phyloP scores from a whole-genome alignment of 2,113 vertebrate species.

The Coracopsis vasa region DNA sequence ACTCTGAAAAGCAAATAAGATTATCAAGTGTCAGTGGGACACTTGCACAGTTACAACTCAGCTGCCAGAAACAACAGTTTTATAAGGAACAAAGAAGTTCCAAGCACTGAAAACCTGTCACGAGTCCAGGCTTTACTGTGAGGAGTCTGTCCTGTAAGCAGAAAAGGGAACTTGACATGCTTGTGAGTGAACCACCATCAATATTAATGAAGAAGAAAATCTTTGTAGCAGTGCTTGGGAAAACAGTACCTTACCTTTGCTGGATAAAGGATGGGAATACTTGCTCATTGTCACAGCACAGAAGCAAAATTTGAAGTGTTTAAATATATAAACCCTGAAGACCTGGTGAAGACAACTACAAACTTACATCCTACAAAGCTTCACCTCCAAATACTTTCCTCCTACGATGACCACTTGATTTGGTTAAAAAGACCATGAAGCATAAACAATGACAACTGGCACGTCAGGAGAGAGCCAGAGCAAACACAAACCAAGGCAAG shows the following conservation, averaged over 20 bases:
- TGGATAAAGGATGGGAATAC: background rate
- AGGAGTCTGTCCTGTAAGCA: background rate
- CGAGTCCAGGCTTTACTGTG: background rate
- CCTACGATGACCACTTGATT: background rate
- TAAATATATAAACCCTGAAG: background rate
- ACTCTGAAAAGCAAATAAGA: background rate
- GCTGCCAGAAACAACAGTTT: background rate
- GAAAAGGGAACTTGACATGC: background rate
- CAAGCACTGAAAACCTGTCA: background rate
- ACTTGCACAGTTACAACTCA: background rate
- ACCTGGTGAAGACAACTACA: background rate
- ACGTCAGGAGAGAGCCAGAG: background rate
- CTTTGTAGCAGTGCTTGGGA: background rate
- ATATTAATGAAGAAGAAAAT: background rate
- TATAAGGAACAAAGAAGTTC: background rate
- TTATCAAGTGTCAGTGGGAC: constrained; percentile 1
- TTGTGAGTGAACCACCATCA: background rate
- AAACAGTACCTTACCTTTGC: background rate
- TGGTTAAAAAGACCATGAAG: background rate
- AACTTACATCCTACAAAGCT: background rate
- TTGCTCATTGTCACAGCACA: background rate
- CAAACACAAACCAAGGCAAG: background rate
- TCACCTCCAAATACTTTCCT: background rate
- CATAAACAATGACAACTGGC: background rate
- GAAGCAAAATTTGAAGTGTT: background rate